These are phyloP conservation scores for Lepidochitona cinerea DNA, from an alignment of 2,888 invertebrate species.

Conservation along the genomic window DNA sequence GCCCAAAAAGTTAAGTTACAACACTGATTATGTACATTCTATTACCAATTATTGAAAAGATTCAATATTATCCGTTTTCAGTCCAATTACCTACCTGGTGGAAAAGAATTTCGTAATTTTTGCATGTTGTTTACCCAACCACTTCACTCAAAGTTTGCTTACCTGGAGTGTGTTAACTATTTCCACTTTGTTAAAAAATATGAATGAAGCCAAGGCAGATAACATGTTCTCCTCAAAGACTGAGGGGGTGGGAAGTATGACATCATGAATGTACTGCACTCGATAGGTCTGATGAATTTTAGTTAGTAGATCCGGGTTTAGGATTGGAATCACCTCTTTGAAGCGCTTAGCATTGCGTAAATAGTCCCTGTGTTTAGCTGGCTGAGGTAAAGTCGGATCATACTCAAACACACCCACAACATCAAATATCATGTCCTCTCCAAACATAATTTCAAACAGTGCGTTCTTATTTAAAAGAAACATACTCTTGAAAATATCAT, in stretches of 20 bases:
- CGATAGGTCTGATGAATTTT: slow-evolving; percentile 99
- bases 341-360: slow-evolving; percentile 87
- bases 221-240: slow-evolving; percentile 99
- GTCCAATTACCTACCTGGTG: too few relatives aligned
- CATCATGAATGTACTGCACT: slow-evolving; percentile 98
- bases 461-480: slow-evolving; percentile 98
- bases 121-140: not conserved
- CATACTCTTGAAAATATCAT: slow-evolving; percentile 98
- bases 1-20: too few relatives aligned
- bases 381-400: slow-evolving; percentile 81
- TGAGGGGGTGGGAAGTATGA: slow-evolving; percentile 97
- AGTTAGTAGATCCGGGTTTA: slow-evolving; percentile 92
- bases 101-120: too few relatives aligned
- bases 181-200: slow-evolving; percentile 99
- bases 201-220: slow-evolving; percentile 97
- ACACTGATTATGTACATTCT: too few relatives aligned
- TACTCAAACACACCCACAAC: slow-evolving; percentile 96
- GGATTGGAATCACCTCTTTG: slow-evolving; percentile 86
- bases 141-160: slow-evolving; percentile 31
- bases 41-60: too few relatives aligned
- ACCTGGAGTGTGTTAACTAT: slow-evolving; percentile 94
- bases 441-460: slow-evolving; percentile 97
- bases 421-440: slow-evolving; percentile 92
- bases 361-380: slow-evolving; percentile 89
- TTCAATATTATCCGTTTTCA: too few relatives aligned